Base-by-base conservation (phyloP, 92 coral and sea anemone genomes). In the Umimayanthus kanabou region DNA sequence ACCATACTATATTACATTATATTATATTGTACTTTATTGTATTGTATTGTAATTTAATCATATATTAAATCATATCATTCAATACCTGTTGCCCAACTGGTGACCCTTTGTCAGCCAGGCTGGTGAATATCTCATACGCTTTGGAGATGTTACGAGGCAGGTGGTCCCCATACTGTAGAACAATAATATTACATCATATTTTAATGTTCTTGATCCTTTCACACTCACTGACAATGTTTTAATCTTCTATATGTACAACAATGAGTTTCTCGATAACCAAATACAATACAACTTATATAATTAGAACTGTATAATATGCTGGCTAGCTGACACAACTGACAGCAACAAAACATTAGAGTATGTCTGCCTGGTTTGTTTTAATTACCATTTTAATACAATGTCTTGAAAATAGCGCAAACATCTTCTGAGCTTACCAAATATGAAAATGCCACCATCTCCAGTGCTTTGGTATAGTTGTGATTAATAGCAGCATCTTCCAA, bases 31-130 rank as follows among this genome's bases (percentile, higher is more conserved):
- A 7, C 0, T 7, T 45, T 45, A 45, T 45, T 45, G 0, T 16
- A 55, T 6, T 7, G 8, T 55, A 8, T 11, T 55, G 11, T 55
- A 7, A 0, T 7, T 45, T 45, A 45, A 33, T 33, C 37, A 33
- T 0, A 33, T 33, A 0, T 7, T 45, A 1, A 45, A 33, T 33
- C 37, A 33, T 0, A 33, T 33, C 25, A 9, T 9, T 22, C 65
- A 16, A 26, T 90, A 97, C 99, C 96, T 97, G 99, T 73, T 97
- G 99, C 57, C 95, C 99, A 4, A 91, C 96, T 15, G 99, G 96
- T 6, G 96, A 97, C 20, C 99, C 99, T 13, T 81, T 90, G 80
- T 88, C 86, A 50, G 99, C 97, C 26, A 96, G 80, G 58, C 85
- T 85, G 66, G 70, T 76, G 76, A 97, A 93, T 73, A 95, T 88